Percentiles rank a stretch among this genome's conserved stretches.
Evolutionary conservation across 2,113 vertebrate species (phyloP).

Genomic region (Mus pahari): DNA sequence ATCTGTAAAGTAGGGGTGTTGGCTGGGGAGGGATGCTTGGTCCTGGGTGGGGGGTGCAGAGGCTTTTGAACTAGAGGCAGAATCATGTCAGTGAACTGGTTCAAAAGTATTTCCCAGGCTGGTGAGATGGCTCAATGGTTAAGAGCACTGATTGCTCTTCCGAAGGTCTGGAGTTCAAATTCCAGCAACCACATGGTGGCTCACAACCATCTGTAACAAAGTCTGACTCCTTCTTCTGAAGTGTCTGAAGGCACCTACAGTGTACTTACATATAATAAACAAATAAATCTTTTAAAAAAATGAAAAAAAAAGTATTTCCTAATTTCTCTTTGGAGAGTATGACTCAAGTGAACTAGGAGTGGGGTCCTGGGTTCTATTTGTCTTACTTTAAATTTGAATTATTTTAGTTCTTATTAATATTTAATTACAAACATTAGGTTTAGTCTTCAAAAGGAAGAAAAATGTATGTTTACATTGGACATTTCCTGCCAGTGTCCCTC

Average conservation of each 20-base stretch:
- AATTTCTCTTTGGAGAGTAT: background rate
- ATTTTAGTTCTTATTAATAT: constrained; percentile 11
- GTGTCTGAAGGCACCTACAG: no score
- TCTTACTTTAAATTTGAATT: constrained; percentile 47
- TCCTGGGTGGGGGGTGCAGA: background rate
- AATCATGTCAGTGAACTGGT: background rate
- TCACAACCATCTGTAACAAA: no score
- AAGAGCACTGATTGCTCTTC: no score
- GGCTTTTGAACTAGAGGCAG: constrained; percentile 1
- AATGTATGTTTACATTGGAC: background rate
- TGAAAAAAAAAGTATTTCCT: no score
- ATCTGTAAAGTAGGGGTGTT: background rate
- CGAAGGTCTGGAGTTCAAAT: no score
- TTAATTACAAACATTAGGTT: background rate
- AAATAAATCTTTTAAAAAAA: no score
- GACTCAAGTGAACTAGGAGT: background rate
- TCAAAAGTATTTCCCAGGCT: background rate
- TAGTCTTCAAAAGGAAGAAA: background rate
- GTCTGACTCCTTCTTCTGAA: no score
- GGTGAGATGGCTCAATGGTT: no score
- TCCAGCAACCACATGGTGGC: no score
- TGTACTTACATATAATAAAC: no score
- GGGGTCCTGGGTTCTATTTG: background rate
- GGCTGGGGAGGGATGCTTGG: background rate
- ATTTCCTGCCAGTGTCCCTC: background rate